phyloP scores from a whole-genome alignment of 2,888 invertebrate species.

The Yponomeuta cagnagella region DNA sequence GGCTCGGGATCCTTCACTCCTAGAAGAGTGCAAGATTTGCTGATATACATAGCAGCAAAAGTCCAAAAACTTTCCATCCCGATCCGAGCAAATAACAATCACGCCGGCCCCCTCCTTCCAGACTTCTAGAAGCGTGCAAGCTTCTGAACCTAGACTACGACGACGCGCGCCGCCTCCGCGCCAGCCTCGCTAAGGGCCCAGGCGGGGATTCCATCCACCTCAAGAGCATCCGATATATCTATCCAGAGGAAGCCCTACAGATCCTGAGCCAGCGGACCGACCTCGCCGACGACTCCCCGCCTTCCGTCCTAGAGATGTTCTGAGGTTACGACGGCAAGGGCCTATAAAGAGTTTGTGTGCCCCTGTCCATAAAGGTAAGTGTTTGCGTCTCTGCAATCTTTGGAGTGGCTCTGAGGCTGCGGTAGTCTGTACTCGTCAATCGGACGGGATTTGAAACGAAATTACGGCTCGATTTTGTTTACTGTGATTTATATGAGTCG shows the following conservation, averaged over 20 bases:
- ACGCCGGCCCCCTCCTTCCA: conserved; percentile 36
- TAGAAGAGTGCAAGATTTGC: conserved; percentile 79
- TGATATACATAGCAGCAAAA: no score
- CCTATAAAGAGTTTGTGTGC: conserved; percentile 8
- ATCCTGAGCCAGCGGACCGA: conserved; percentile 66
- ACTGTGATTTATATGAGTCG: no score
- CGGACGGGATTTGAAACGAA: no score
- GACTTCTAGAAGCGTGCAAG: conserved; percentile 84
- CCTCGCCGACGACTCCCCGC: conserved; percentile 39
- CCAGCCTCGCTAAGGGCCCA: conserved; percentile 65
- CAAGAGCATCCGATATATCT: background rate
- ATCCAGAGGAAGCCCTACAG: conserved; percentile 24
- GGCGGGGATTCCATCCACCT: conserved; percentile 23
- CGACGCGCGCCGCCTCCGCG: conserved; percentile 84
- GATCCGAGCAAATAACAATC: background rate
- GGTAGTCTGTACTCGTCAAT: no score
- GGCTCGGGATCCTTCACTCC: conserved; percentile 41
- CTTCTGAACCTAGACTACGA: conserved; percentile 85
- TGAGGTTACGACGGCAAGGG: conserved; percentile 45
- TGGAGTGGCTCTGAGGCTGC: background rate
- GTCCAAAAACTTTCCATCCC: no score
- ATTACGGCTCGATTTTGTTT: no score
- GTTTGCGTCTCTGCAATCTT: background rate
- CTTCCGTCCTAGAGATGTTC: conserved; percentile 60
- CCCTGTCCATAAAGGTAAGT: background rate